phyloP scores from a whole-genome alignment of 2,888 invertebrate species.

The Norana najaformis region DNA sequence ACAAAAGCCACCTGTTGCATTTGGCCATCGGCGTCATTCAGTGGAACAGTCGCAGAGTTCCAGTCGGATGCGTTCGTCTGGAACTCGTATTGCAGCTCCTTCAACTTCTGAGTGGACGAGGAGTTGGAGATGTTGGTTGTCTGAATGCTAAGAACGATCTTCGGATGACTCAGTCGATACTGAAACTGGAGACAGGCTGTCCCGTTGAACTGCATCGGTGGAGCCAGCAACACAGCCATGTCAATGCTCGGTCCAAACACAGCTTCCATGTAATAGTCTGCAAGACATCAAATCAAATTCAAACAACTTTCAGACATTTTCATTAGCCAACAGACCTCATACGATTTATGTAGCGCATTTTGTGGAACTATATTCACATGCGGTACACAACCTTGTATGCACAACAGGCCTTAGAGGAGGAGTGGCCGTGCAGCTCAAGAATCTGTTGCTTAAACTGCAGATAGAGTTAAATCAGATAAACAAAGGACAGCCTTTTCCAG shows the following conservation, averaged over 20 bases:
- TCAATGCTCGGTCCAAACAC: not conserved
- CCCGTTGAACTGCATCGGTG: not conserved
- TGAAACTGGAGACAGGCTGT: not conserved
- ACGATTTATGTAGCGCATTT: too few species aligned
- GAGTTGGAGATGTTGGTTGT: not conserved
- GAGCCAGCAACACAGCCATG: not conserved
- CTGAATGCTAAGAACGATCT: not conserved
- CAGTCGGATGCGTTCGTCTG: not conserved
- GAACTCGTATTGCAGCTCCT: not conserved
- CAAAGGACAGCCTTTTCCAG: too few species aligned
- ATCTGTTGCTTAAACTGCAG: too few species aligned
- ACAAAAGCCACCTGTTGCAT: not conserved
- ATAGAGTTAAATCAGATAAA: too few species aligned
- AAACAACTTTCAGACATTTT: too few species aligned
- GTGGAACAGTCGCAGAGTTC: not conserved
- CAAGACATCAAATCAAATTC: too few species aligned
- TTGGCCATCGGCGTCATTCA: not conserved
- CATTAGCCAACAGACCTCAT: too few species aligned
- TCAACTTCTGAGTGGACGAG: not conserved
- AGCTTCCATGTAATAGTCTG: not conserved
- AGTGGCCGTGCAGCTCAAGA: too few species aligned
- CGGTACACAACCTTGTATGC: too few species aligned
- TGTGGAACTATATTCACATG: too few species aligned
- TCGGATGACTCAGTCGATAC: constrained; percentile 19
- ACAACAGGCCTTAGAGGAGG: too few species aligned